Evolutionary conservation across 2,797 vertebrate species (phyloP).

Genomic region (Erithacus rubecula): DNA sequence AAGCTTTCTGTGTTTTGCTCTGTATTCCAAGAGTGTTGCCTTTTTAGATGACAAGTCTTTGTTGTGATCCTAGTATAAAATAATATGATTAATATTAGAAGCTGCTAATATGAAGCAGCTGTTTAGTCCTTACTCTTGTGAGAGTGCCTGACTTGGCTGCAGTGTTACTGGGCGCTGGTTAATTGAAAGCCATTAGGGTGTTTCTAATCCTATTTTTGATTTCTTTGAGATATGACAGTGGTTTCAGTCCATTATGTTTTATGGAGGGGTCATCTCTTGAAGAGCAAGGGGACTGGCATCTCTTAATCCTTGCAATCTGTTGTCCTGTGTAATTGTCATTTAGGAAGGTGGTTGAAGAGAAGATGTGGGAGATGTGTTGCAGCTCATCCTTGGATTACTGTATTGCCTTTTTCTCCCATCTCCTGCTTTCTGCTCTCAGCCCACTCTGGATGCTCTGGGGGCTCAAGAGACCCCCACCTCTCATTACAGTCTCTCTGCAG

Average conservation of each 20-base stretch:
- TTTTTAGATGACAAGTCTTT: neutral
- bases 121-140: neutral
- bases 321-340: neutral
- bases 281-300: neutral
- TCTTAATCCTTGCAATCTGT: neutral
- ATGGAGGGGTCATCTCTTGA: neutral
- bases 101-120: neutral
- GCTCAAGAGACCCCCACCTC: neutral
- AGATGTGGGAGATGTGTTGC: neutral
- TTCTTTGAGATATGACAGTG: neutral
- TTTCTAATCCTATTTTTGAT: neutral
- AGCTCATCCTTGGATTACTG: neutral
- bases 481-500: neutral
- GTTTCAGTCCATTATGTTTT: neutral
- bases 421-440: neutral
- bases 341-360: neutral
- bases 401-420: neutral
- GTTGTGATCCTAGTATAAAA: neutral
- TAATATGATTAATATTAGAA: neutral
- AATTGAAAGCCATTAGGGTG: neutral
- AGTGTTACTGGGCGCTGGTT: neutral
- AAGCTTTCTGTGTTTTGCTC: neutral
- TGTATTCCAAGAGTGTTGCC: neutral
- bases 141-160: neutral
- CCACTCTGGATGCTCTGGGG: neutral